A percentile compares a stretch with the other conserved stretches of the same genome.
Evolutionary conservation across 2,888 invertebrate genomes (phyloP).

Genomic region (Lymantria dispar): DNA sequence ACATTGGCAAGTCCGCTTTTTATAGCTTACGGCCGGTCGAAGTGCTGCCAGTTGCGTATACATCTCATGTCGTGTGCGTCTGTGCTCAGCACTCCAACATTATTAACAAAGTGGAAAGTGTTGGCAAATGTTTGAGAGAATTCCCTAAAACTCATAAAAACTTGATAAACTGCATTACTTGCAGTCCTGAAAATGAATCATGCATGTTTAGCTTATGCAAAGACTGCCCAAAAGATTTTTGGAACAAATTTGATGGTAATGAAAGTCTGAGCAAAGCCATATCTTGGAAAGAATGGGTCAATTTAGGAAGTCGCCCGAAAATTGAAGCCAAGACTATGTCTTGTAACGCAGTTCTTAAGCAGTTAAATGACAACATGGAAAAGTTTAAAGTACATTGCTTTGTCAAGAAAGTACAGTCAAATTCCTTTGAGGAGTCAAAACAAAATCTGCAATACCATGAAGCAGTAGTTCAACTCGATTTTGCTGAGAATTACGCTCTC

Average conservation of each 20-base stretch:
- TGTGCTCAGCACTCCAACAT: constrained; percentile 5
- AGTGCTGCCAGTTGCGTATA: not conserved
- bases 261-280: not conserved
- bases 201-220: not conserved
- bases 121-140: not conserved
- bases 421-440: not conserved
- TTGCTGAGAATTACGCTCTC: constrained; percentile 19
- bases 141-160: not conserved
- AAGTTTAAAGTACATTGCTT: not conserved
- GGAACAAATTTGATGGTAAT: not conserved
- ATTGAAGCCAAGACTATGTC: not conserved
- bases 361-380: not conserved
- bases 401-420: constrained; percentile 1
- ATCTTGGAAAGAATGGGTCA: not conserved
- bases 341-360: not conserved
- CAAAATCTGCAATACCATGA: not conserved
- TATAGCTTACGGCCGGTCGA: constrained; percentile 1
- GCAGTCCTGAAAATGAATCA: not conserved
- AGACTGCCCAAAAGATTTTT: not conserved
- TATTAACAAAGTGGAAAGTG: not conserved
- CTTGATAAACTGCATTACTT: not conserved
- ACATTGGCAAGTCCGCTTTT: not conserved
- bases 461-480: constrained; percentile 20
- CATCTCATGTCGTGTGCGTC: constrained; percentile 6
- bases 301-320: not conserved